Evolutionary conservation across 2,888 invertebrate genomes (phyloP).

Genomic region (Drosophila phalerata): DNA sequence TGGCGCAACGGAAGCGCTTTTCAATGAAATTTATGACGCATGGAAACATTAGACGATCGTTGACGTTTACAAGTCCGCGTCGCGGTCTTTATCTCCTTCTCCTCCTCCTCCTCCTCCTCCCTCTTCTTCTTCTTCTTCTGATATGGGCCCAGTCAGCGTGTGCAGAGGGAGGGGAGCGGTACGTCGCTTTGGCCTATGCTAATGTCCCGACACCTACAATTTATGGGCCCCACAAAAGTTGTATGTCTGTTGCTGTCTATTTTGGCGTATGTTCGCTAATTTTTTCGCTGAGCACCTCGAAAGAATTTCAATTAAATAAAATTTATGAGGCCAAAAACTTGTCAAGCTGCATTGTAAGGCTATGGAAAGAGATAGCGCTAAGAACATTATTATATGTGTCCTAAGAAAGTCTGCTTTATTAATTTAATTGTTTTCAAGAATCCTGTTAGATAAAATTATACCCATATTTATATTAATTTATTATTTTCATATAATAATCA

Average conservation of each 20-base stretch:
- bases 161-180: background rate
- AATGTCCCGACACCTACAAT: constrained; percentile 70
- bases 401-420: too few species aligned
- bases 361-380: background rate
- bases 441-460: background rate
- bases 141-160: background rate
- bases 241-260: constrained; percentile 56
- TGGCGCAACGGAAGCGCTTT: constrained; percentile 83
- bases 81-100: constrained; percentile 21
- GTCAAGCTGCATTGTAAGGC: constrained; percentile 7
- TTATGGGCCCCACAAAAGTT: constrained; percentile 69
- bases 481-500: too few species aligned
- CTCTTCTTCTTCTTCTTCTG: background rate
- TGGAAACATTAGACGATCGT: constrained; percentile 83
- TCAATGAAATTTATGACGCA: constrained; percentile 84
- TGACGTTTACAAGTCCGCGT: constrained; percentile 79
- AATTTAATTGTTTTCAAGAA: background rate
- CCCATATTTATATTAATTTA: too few species aligned
- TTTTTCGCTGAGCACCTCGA: constrained; percentile 49
- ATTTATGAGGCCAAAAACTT: constrained; percentile 73
- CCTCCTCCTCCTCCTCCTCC: constrained; percentile 2
- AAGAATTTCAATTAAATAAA: constrained; percentile 84
- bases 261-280: constrained; percentile 54
- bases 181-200: constrained; percentile 45
- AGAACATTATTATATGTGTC: background rate